These are phyloP conservation scores for Dasyprocta punctata DNA, from an alignment of 2,113 vertebrate genomes.

Conservation along the genomic window DNA sequence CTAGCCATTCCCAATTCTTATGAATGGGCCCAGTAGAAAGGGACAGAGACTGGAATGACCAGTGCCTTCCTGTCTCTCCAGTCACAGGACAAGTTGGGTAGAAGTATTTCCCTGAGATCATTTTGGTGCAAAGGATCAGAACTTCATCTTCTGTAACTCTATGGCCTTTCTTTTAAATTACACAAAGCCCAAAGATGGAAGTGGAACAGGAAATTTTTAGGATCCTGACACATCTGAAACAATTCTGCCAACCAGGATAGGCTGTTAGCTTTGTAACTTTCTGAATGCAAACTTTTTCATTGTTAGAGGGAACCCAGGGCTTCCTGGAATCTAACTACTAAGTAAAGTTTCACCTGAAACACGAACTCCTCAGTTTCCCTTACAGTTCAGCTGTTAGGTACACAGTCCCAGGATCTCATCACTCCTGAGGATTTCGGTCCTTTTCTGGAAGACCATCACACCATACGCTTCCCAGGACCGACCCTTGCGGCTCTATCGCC, in stretches of 20 bases:
- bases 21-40: neutral
- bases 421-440: neutral
- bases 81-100: neutral
- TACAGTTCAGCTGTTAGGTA: neutral
- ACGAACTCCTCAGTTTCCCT: neutral
- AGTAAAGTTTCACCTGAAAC: neutral
- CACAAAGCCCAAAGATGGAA: neutral
- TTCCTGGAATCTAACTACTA: slow-evolving; percentile 29
- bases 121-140: slow-evolving; percentile 27
- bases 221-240: neutral
- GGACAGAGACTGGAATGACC: neutral
- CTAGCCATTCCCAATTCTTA: neutral
- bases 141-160: neutral
- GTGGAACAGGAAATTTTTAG: neutral
- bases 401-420: neutral
- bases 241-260: neutral
- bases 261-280: neutral
- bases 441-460: neutral
- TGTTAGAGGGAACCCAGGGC: slow-evolving; percentile 4
- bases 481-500: neutral
- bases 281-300: neutral
- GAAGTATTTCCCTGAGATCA: neutral
- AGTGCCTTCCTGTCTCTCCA: neutral
- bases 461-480: neutral
- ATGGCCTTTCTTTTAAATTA: neutral